A percentile compares a stretch with the other conserved stretches of the same genome.
Conservation (phyloP, 1,140 invertebrate species). For the Zaprionus inermis region DNA sequence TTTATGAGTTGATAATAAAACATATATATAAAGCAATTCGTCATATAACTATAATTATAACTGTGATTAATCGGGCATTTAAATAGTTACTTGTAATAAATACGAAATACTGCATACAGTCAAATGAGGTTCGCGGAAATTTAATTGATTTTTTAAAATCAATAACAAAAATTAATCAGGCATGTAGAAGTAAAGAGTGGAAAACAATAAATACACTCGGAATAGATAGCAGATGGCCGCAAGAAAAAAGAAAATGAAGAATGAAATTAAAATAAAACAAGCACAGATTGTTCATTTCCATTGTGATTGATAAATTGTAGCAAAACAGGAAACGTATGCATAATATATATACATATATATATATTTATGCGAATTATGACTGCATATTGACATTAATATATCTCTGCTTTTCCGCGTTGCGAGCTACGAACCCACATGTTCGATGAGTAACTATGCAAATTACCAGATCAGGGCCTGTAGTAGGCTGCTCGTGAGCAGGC, state of each 20-base stretch:
- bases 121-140: neutral
- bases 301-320: slow-evolving; percentile 56
- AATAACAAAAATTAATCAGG: neutral
- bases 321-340: slow-evolving; percentile 58
- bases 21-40: no score
- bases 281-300: slow-evolving; percentile 29
- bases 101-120: neutral
- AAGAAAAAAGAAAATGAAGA: neutral
- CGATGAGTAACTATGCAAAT: slow-evolving; percentile 25
- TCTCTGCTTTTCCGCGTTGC: neutral
- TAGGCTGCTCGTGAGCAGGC: slow-evolving; percentile 37
- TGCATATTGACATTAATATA: neutral
- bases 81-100: neutral
- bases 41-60: no score
- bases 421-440: neutral
- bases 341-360: slow-evolving; percentile 10
- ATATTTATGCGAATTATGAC: slow-evolving; percentile 9
- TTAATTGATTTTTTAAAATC: neutral
- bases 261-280: neutral
- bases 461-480: slow-evolving; percentile 62
- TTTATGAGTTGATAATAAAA: no score
- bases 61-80: no score
- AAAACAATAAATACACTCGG: slow-evolving; percentile 7
- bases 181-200: neutral
- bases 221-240: slow-evolving; percentile 7